A percentile compares a stretch with the other conserved stretches of the same genome.
Evolutionary conservation across 2,797 vertebrate species (phyloP).

Genomic region (Eleutherodactylus coqui): DNA sequence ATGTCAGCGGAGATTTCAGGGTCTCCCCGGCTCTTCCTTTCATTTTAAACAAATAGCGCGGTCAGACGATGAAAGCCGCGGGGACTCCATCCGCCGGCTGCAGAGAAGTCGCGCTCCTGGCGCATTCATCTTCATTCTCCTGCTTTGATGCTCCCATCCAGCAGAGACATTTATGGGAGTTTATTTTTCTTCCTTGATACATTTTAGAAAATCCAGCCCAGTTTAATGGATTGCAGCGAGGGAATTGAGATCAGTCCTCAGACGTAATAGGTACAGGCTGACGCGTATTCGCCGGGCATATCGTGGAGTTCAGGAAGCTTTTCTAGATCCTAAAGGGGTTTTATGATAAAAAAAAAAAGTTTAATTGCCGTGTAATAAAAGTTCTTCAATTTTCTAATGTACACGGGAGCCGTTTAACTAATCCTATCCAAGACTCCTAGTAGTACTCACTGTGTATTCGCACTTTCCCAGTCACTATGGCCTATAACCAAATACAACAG

Average conservation of each 20-base stretch:
- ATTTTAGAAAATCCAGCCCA: background rate
- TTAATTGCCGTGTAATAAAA: background rate
- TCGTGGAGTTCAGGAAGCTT: background rate
- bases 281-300: background rate
- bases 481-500: too few relatives aligned
- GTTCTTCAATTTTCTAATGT: background rate
- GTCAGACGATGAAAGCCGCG: slow-evolving; percentile 63
- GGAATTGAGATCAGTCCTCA: too few relatives aligned
- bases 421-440: too few relatives aligned
- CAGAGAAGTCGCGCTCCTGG: background rate
- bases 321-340: background rate
- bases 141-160: slow-evolving; percentile 18
- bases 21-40: slow-evolving; percentile 52
- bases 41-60: slow-evolving; percentile 71
- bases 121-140: slow-evolving; percentile 38
- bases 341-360: background rate
- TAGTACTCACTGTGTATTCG: too few relatives aligned
- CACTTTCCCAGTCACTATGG: too few relatives aligned
- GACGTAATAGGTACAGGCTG: background rate
- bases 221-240: background rate
- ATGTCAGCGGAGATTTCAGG: slow-evolving; percentile 29
- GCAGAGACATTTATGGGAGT: slow-evolving; percentile 11
- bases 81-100: slow-evolving; percentile 64
- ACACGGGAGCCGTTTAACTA: too few relatives aligned
- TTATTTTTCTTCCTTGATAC: background rate